These are phyloP conservation scores for Willisornis vidua DNA, from an alignment of 2,113 vertebrate genomes.

Conservation along the genomic window DNA sequence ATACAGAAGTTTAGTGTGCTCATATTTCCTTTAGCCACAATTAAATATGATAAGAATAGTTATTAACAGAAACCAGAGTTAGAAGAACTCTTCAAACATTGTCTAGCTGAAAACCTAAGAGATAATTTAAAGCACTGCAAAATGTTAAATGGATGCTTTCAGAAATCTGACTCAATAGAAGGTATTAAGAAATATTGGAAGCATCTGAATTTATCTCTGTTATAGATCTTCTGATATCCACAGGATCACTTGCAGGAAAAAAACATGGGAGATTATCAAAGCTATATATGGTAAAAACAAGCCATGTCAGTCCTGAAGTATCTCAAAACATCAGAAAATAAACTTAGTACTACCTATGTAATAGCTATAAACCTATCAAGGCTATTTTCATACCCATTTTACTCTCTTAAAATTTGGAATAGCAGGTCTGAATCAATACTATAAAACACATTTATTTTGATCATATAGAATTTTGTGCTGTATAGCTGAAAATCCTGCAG, in stretches of 20 bases:
- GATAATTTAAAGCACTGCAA: background rate
- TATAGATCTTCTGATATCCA: background rate
- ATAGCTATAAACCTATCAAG: background rate
- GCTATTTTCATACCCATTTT: background rate
- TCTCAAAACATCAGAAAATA: background rate
- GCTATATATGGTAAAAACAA: background rate
- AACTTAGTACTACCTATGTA: background rate
- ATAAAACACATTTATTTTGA: background rate
- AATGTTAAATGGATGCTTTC: background rate
- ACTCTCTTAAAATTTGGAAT: background rate
- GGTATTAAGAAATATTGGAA: background rate
- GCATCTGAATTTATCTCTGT: background rate
- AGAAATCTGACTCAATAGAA: background rate
- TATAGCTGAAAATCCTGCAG: background rate
- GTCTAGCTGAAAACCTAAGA: background rate
- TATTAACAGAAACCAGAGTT: background rate
- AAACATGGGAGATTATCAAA: background rate
- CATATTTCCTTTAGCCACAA: background rate
- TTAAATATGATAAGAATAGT: background rate
- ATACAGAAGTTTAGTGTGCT: background rate
- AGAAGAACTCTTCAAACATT: background rate
- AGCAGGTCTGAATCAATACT: background rate
- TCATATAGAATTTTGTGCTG: background rate
- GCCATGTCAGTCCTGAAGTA: background rate
- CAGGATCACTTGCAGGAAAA: background rate